These are phyloP conservation scores for Idaea dimidiata DNA, from an alignment of 2,888 invertebrate species.

Conservation along the genomic window DNA sequence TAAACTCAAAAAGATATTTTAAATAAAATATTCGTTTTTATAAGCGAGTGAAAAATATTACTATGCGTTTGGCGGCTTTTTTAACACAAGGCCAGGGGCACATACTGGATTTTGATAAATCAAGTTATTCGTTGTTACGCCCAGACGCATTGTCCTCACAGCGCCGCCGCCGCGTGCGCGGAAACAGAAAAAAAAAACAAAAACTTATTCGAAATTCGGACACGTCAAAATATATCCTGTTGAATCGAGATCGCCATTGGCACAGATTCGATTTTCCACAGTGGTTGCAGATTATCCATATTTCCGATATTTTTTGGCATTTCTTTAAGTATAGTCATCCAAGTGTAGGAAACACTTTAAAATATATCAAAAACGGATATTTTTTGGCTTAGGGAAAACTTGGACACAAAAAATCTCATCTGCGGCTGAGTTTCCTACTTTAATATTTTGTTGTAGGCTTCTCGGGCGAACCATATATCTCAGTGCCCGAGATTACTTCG, in stretches of 20 bases:
- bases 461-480: no score
- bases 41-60: constrained; percentile 7
- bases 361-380: no score
- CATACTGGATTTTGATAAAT: constrained; percentile 64
- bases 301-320: constrained; percentile 2
- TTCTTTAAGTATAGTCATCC: no score
- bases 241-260: constrained; percentile 55
- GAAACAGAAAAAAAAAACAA: constrained; percentile 48
- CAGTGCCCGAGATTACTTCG: no score
- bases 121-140: constrained; percentile 75
- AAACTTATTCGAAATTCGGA: constrained; percentile 54
- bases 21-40: background rate
- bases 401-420: no score
- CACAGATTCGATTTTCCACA: constrained; percentile 42
- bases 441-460: no score
- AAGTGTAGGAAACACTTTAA: no score
- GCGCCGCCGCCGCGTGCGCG: constrained; percentile 37
- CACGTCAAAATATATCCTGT: constrained; percentile 67
- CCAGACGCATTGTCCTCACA: constrained; percentile 65
- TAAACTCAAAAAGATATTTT: constrained; percentile 1
- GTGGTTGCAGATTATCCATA: constrained; percentile 11
- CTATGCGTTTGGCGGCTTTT: constrained; percentile 16
- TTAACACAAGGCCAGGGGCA: constrained; percentile 46
- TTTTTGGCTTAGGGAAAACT: no score
- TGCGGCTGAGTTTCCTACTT: no score